Base-by-base conservation (phyloP, 2,113 vertebrate genomes). In the Prietella phreatophila region DNA sequence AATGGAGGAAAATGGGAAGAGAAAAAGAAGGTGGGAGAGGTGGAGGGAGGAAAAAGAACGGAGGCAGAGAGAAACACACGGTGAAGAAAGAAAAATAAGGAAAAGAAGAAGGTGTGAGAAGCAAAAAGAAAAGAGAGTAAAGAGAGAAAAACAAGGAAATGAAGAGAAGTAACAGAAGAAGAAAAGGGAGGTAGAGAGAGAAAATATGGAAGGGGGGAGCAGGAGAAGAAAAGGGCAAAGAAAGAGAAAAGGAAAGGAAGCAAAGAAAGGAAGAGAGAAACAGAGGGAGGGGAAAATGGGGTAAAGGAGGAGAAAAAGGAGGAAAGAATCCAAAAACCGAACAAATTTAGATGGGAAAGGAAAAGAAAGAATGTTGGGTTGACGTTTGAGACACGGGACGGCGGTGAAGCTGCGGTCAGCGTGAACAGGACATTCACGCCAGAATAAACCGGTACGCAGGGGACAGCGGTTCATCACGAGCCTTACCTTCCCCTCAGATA, bases 401-500 rank as follows among this genome's bases (percentile, higher is more conserved):
- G 17, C 1, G 15, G 17, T 58, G 15, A 58, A 58, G 58, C 58
- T 27, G 25, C 25, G 2, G 9, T 63, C 22, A 63, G 22, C 10
- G 22, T 63, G 25, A 63, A 63, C 60, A 60, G 58, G 22, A 60
- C 6, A 2, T 60, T 60, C 55, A 56, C 17, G 0, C 9, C 8
- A 1, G 17, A 56, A 80, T 80, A 65, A 65, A 67, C 1, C 7
- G 4, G 82, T 47, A 83, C 30, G 61, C 6, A 39, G 33, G 4
- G 15, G 55, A 39, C 80, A 65, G 50, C 60, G 53, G 47, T 55
- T 79, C 42, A 53, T 4, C 22, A 50, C 30, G 11, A 36, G 36
- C 88, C 95, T 95, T 95, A 99, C 98, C 97, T 99, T 99, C 94
- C 98, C 98, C 94, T 99, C 98, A 25, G 98, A 99, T 93, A 99